Evolutionary conservation across 2,797 vertebrate species (phyloP), one percentile per base, ranked within the genome.

Genomic region (Zonotrichia albicollis): DNA sequence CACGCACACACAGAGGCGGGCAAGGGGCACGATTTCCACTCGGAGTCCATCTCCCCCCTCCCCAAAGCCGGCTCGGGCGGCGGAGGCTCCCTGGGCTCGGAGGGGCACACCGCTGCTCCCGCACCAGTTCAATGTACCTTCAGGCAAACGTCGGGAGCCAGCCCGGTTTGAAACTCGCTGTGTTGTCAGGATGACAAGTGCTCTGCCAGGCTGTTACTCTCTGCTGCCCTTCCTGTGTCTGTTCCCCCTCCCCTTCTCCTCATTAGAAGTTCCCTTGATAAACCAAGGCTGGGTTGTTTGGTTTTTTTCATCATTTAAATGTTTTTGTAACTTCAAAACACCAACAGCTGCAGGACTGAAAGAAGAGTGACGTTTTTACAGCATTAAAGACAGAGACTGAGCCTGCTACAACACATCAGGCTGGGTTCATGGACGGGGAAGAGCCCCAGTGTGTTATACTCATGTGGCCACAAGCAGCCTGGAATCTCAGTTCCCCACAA

Each of bases 191-290:
- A 72, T 70, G 77, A 87, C 64, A 72, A 86, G 66, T 54, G 87
- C 68, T 95, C 73, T 91, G 88, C 85, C 30, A 90, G 81, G 67
- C 88, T 90, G 53, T 53, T 92, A 88, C 68, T 36, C 5, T 94
- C 93, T 66, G 88, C 86, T 91, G 92, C 93, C 87, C 83, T 93
- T 93, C 80, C 81, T n/a, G 29, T 57, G 82, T 45, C 79, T 84
- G 20, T 3, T 66, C 53, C 65, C 70, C 79, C 90, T 86, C 87
- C 86, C 57, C 11, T 72, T 89, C 70, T 81, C 74, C 50, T n/a
- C 90, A 64, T 94, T 89, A 94, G 84, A 87, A 43, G 89, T 77
- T 93, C 88, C 82, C 81, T 88, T 86, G 88, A 86, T 85, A 92
- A 95, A 73, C 80, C 50, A 82, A 80, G 60, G 55, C 62, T 78